phyloP scores from a whole-genome alignment of 2,888 invertebrate genomes.

The Endotricha flammealis region DNA sequence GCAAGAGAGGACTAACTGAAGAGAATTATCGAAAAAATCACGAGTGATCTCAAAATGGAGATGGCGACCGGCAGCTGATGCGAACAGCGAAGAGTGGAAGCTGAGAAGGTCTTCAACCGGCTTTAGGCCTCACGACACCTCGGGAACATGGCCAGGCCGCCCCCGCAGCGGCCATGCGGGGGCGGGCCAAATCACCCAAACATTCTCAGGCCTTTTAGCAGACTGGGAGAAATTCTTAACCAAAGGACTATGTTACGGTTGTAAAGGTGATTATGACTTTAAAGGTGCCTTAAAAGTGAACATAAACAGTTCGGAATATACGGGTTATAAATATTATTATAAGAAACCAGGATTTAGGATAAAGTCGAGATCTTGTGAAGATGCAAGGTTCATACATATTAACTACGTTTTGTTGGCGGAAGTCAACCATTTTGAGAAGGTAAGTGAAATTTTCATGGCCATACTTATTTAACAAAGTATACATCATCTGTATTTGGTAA shows the following conservation, averaged over 20 bases:
- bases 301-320: conserved; percentile 67
- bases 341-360: conserved; percentile 58
- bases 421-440: conserved; percentile 82
- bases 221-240: conserved; percentile 57
- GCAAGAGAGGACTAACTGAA: conserved; percentile 40
- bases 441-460: too few relatives aligned
- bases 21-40: conserved; percentile 41
- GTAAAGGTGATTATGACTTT: conserved; percentile 67
- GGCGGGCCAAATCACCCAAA: conserved; percentile 40
- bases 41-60: conserved; percentile 76
- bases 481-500: too few relatives aligned
- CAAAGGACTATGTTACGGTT: conserved; percentile 63
- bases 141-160: conserved; percentile 73
- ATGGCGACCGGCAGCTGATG: conserved; percentile 69
- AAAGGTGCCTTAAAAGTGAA: conserved; percentile 64
- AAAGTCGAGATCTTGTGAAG: conserved; percentile 72
- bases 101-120: conserved; percentile 57
- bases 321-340: conserved; percentile 68
- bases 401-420: conserved; percentile 80
- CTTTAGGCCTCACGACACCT: conserved; percentile 35
- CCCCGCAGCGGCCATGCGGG: conserved; percentile 50
- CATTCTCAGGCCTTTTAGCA: conserved; percentile 16
- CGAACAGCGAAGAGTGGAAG: conserved; percentile 64
- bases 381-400: conserved; percentile 81
- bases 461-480: too few relatives aligned